Evolutionary conservation across 1,140 invertebrate genomes (phyloP).

Genomic region (Whitmania pigra): DNA sequence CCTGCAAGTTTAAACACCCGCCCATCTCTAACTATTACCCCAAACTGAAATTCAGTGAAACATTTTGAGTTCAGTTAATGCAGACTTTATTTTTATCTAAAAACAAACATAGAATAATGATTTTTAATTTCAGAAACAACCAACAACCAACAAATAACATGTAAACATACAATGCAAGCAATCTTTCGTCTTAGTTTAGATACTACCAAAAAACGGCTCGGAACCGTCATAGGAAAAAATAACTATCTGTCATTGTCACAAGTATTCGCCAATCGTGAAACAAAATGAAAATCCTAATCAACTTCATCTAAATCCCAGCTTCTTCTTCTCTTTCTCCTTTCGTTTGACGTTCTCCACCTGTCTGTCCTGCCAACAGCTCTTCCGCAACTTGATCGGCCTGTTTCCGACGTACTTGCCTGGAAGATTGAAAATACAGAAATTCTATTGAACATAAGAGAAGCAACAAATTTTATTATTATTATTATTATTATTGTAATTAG

Average conservation of each 20-base stretch:
- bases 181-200: no score
- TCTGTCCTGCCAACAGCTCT: constrained; percentile 88
- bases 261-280: not conserved
- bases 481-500: no score
- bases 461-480: not conserved
- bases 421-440: not conserved
- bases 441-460: not conserved
- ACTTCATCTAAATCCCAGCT: constrained; percentile 39
- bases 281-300: not conserved
- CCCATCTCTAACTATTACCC: no score
- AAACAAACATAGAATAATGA: no score
- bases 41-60: no score
- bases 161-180: no score
- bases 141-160: no score
- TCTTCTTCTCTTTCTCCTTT: constrained; percentile 76
- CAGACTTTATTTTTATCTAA: no score
- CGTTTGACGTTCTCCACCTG: constrained; percentile 83
- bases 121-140: no score
- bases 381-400: constrained; percentile 88
- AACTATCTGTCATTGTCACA: not conserved
- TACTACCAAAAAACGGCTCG: no score
- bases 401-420: constrained; percentile 76
- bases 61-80: no score
- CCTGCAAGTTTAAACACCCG: no score
- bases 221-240: not conserved